Evolutionary conservation across 2,113 vertebrate species (phyloP).

Genomic region (Crocuta crocuta): DNA sequence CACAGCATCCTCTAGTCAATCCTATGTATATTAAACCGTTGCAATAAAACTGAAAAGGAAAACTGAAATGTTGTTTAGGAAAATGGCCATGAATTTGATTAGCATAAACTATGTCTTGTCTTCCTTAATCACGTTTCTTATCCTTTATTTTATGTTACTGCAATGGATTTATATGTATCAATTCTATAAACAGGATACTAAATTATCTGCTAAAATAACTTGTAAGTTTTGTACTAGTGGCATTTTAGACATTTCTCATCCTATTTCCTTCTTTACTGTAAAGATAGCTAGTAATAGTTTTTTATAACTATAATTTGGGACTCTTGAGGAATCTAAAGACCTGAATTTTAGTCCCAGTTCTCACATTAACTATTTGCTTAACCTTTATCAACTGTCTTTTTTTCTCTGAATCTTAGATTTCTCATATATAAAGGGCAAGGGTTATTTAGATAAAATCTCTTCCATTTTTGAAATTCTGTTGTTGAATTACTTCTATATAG

Average conservation of each 20-base stretch:
- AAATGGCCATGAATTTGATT: not conserved
- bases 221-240: not conserved
- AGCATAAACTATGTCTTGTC: not conserved
- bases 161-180: not conserved
- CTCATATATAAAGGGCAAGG: not conserved
- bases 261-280: not conserved
- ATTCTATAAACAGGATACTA: not conserved
- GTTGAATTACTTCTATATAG: not conserved
- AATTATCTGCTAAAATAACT: slow-evolving; percentile 23
- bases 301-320: slow-evolving; percentile 23
- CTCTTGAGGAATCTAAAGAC: not conserved
- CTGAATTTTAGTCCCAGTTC: not conserved
- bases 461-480: not conserved
- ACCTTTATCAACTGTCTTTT: not conserved
- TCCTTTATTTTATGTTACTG: not conserved
- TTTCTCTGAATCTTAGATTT: slow-evolving; percentile 32
- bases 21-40: not conserved
- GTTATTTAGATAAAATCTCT: not conserved
- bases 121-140: not conserved
- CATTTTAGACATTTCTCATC: not conserved
- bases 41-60: not conserved
- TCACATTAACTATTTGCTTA: not conserved
- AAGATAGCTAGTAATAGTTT: not conserved
- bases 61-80: not conserved
- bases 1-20: not conserved